Conservation (phyloP, 2,113 vertebrate species). For the Circaetus cinerascens region DNA sequence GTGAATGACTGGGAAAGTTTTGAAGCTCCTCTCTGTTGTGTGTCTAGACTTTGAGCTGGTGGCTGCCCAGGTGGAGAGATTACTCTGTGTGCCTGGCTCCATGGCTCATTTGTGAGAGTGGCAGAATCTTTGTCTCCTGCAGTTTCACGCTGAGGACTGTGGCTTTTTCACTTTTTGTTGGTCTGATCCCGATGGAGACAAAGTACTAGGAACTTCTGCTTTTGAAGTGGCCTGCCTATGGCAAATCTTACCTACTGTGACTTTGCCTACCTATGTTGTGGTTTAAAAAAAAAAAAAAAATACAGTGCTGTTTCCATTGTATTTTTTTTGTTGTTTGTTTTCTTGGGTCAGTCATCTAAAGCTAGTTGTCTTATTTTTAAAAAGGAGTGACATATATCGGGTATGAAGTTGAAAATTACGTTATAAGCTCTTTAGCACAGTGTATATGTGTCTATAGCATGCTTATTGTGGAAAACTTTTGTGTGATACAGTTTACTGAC, state of each 20-base stretch:
- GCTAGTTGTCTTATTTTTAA: neutral
- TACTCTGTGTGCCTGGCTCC: neutral
- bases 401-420: neutral
- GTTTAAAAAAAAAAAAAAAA: neutral
- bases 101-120: neutral
- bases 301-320: neutral
- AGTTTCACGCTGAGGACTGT: neutral
- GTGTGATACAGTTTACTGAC: neutral
- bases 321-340: neutral
- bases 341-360: neutral
- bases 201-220: neutral
- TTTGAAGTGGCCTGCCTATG: neutral
- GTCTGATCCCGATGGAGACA: neutral
- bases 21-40: neutral
- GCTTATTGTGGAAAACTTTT: neutral
- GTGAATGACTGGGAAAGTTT: neutral
- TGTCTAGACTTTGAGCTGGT: neutral
- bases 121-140: neutral
- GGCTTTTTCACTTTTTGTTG: neutral
- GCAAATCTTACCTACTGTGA: neutral
- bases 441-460: neutral
- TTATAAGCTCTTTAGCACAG: neutral
- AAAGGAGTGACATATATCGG: accelerated
- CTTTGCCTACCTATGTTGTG: neutral
- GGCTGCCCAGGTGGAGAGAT: neutral